Evolutionary conservation across 2,113 vertebrate species (phyloP), one percentile per base, ranked within the genome.

Genomic region (Sander vitreus): DNA sequence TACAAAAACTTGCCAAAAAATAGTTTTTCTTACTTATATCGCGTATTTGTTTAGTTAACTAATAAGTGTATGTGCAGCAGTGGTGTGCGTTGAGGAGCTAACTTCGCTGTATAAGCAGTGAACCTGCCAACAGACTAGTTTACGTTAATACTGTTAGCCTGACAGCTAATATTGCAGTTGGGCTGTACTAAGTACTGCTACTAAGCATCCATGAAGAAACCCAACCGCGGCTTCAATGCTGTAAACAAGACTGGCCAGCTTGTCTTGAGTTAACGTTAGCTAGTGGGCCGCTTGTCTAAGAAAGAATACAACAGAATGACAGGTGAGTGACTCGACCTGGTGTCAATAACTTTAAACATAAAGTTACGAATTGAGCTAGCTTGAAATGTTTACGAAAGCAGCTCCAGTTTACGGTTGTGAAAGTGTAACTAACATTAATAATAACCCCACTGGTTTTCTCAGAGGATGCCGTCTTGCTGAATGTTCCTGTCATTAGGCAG

Each of bases 401-500:
- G 4, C 3, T 9, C 50, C 13, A 3, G 6, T 57, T 18, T 5
- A 2, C n/a, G 18, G 21, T 3, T 59, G 7, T n/a, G 1, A 13
- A 54, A 36, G 30, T 21, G 13, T 5, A 2, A 33, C 15, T 66
- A 8, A 39, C 9, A 39, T 39, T 39, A 39, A 18, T 19, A 15
- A 21, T 67, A 25, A 60, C 18, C 2, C 6, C 1, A 0, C 27
- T 36, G 23, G 47, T 89, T 83, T 91, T 30, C 18, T 13, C 94
- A 98, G 97, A 91, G 80, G 97, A 98, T 92, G 95, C 91, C n/a
- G 94, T 99, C 85, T 94, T 97, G 89, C 89, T 99, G 94, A 95
- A 97, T 2, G 98, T 99, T 53, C 98, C 98, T 3, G 84, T 97
- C 75, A 97, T 99, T 78, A 96, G 97, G 92, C 98, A 99, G 94